phyloP scores from a whole-genome alignment of 2,888 invertebrate species.

The Sinohyriopsis cumingii region DNA sequence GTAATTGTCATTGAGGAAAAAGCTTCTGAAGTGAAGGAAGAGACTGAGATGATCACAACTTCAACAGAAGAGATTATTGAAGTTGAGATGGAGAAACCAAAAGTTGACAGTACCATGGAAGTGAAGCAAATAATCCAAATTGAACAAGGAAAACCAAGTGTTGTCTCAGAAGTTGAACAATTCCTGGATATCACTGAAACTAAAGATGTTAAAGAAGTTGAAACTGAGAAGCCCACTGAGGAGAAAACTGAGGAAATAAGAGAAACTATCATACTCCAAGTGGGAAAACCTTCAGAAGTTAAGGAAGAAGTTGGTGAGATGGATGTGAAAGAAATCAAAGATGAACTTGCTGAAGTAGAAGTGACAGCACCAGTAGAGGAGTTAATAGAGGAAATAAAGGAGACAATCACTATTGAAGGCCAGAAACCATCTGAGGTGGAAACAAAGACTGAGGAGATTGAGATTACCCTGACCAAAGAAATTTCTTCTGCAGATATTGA shows the following conservation, averaged over 20 bases:
- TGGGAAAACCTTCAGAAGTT: conserved; percentile 27
- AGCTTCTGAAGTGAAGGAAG: conserved; percentile 14
- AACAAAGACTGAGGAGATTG: not conserved
- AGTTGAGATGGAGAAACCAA: conserved; percentile 29
- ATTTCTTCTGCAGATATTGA: conserved; percentile 24
- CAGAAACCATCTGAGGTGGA: not conserved
- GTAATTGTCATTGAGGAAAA: conserved; percentile 4
- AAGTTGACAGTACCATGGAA: conserved; percentile 19
- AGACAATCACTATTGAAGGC: conserved; percentile 6
- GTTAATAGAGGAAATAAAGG: conserved; percentile 25
- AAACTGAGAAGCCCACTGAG: conserved; percentile 35
- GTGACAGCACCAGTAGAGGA: conserved; percentile 32
- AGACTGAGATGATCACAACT: conserved; percentile 28
- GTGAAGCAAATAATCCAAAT: not conserved
- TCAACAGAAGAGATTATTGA: conserved; percentile 30
- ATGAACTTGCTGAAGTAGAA: conserved; percentile 26
- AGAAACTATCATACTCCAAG: conserved; percentile 30
- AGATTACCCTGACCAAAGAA: conserved; percentile 5
- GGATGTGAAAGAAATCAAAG: conserved; percentile 22
- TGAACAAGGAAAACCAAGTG: conserved; percentile 13
- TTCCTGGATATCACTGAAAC: conserved; percentile 3
- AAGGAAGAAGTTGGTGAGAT: conserved; percentile 24
- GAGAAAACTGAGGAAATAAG: conserved; percentile 32
- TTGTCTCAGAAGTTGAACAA: conserved; percentile 5
- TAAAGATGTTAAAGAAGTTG: conserved; percentile 1